Conservation (phyloP, 2,113 vertebrate genomes). For the Emydura subglobosa region DNA sequence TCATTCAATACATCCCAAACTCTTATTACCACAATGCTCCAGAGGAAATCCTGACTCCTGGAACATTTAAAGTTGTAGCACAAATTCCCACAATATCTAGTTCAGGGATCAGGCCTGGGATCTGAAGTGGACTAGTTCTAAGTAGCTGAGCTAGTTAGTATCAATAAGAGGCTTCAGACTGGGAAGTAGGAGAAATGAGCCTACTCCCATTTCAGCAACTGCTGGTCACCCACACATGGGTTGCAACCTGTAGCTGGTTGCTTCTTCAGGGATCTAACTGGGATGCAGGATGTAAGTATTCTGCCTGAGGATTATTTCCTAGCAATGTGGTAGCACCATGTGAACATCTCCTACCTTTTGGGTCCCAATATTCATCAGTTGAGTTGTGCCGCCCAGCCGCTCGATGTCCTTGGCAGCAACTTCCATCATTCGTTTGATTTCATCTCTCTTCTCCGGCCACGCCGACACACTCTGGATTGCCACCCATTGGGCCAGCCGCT, state of each 20-base stretch:
- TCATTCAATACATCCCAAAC: neutral
- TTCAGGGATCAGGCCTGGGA: neutral
- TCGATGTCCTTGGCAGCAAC: conserved; percentile 90
- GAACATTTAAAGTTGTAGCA: neutral
- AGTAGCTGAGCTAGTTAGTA: neutral
- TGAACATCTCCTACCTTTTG: conserved; percentile 83
- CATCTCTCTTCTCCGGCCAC: conserved; percentile 92
- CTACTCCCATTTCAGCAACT: neutral
- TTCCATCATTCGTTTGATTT: conserved; percentile 93
- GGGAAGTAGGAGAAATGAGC: neutral
- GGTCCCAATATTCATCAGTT: conserved; percentile 90
- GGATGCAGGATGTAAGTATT: neutral
- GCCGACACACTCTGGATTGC: conserved; percentile 94
- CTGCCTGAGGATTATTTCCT: neutral
- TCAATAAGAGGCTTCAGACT: neutral
- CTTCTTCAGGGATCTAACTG: neutral
- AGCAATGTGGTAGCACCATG: neutral
- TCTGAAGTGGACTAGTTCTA: neutral
- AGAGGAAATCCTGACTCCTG: neutral
- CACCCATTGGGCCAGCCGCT: conserved; percentile 95
- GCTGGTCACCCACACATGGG: neutral
- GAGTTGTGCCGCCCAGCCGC: conserved; percentile 87
- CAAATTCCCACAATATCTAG: neutral
- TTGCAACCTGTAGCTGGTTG: neutral
- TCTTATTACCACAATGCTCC: neutral